Percentiles rank a stretch among this genome's conserved stretches.
Conservation (phyloP, 2,888 invertebrate genomes). For the Dione vanillae region DNA sequence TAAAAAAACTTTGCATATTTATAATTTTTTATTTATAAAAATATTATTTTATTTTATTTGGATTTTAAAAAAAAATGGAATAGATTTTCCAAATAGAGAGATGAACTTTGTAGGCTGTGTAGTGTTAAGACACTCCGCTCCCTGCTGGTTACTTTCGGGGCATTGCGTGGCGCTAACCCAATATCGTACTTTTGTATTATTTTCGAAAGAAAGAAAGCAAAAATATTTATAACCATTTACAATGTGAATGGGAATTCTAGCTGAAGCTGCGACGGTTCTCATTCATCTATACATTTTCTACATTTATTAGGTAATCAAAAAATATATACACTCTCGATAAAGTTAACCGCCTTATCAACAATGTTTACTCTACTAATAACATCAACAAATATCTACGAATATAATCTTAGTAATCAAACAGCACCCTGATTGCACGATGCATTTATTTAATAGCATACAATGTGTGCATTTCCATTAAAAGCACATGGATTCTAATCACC, state of each 20-base stretch:
- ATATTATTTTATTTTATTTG: too few relatives aligned
- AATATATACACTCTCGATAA: neutral
- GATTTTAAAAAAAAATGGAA: too few relatives aligned
- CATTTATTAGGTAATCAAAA: neutral
- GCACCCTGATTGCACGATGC: constrained; percentile 19
- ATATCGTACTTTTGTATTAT: too few relatives aligned
- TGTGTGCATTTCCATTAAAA: constrained; percentile 39
- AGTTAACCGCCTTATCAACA: neutral
- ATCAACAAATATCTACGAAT: constrained; percentile 12
- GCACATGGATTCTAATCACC: constrained; percentile 63
- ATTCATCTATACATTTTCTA: neutral
- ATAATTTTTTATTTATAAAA: too few relatives aligned
- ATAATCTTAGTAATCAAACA: constrained; percentile 28
- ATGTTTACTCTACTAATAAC: constrained; percentile 9
- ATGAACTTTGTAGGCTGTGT: too few relatives aligned
- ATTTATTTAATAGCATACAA: constrained; percentile 20
- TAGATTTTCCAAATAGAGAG: too few relatives aligned
- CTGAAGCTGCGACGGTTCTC: too few relatives aligned
- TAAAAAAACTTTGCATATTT: too few relatives aligned
- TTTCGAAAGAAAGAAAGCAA: neutral
- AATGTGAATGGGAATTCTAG: too few relatives aligned
- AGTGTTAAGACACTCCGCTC: neutral
- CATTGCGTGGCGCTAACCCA: neutral
- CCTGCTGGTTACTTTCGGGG: neutral
- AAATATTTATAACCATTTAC: neutral